Base-by-base conservation (phyloP, 2,113 vertebrate species). In the Coptodon rendalli region DNA sequence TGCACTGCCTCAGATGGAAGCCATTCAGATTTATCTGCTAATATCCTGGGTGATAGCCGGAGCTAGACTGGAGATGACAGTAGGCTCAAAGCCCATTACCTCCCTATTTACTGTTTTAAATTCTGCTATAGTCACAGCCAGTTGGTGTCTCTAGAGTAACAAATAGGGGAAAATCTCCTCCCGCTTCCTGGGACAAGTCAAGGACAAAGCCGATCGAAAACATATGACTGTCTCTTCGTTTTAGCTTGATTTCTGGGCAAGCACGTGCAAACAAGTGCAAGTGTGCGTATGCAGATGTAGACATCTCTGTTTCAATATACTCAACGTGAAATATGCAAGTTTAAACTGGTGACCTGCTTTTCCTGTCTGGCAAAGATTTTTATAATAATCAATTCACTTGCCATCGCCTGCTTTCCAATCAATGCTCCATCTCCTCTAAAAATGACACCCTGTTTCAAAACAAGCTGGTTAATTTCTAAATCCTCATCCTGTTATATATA, bases 1-100 rank as follows among this genome's bases (percentile, higher is more conserved):
- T 95, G 92, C 92, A 59, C 81, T 38, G 91, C 90, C 87, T 94
- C 89, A 93, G 91, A 95, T 95, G 91, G 93, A 92, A 94, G 92
- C 92, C 94, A 93, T 96, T 97, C 96, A 96, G 96, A 97, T 97
- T 97, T 96, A 97, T 97, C 95, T 97, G 95, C 96, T 96, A 97
- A 97, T 97, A 97, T 97, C 94, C 93, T 94, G 89, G 93, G 88
- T 94, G 94, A 96, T 93, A 94, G 93, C 93, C 89, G 71, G 87
- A 92, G 91, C 91, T 92, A 91, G 93, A 94, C 95, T 96, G 86
- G 91, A 95, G 92, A 96, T 95, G 94, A 95, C 94, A 95, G 94
- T 94, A 85, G 95, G 85, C 93, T 96, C 95, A 93, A 91, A 96
- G 88, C 90, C 90, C 90, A 94, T 96, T 96, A 95, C 93, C 90